Evolutionary conservation across 2,113 vertebrate genomes (phyloP), one percentile per base, ranked within the genome.

Genomic region (Nibea albiflora): DNA sequence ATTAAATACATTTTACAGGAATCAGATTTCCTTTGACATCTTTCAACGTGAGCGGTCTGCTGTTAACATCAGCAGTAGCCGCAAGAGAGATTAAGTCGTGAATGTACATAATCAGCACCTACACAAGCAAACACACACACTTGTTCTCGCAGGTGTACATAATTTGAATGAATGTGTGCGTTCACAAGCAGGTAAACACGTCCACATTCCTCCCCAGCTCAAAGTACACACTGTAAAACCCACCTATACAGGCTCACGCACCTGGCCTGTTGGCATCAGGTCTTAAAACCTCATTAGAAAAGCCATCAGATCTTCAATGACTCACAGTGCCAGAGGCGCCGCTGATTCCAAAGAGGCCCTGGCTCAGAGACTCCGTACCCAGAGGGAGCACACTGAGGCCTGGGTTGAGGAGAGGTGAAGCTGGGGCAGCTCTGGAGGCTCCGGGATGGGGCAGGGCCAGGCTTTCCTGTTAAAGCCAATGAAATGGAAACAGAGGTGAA

Each of bases 251-350:
- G 31, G 17, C 85, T 67, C 39, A 69, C 46, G 74, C 90, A 92
- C 87, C 89, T 91, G 90, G 86, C 67, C 69, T 70, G 76, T 69
- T 84, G 84, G 87, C 84, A 88, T 80, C 69, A 65, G 62, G 71
- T 73, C 86, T 92, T 83, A 86, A 90, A 94, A 86, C 52, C 81
- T 83, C 63, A 73, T 88, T 76, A 88, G 83, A 90, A 90, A 83
- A 85, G 74, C 73, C 73, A 78, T 89, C 85, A 82, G 79, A 83
- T 83, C 83, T 76, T 82, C 42, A 73, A 74, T 91, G 90, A 90
- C 50, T 91, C 89, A 91, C 52, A 66, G 49, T 6, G 80, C 88
- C 61, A 4, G 46, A 8, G 85, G 85, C 74, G 39, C 79, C 42
- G 74, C 69, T 50, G 52, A 63, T 72, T 47, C 81, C 61, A 86